Conservation (phyloP, 2,113 vertebrate species). For the Brachirus orientalis region DNA sequence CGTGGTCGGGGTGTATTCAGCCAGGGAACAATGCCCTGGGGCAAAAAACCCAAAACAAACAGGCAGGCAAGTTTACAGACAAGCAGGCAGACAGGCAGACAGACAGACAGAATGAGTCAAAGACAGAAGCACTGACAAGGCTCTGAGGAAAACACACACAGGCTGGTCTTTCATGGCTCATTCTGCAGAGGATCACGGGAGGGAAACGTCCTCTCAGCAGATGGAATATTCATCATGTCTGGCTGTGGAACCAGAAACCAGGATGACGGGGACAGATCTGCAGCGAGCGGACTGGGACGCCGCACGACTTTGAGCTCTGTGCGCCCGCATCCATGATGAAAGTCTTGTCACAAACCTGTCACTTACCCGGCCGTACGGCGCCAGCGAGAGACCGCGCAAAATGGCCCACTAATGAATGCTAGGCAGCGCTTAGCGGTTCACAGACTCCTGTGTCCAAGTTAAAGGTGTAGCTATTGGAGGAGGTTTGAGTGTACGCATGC, state of each 20-base stretch:
- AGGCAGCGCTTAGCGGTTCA: conserved; percentile 33
- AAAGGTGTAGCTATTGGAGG: background rate
- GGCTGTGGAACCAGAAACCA: conserved; percentile 34
- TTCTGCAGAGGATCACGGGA: conserved; percentile 60
- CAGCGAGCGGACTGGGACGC: too few species aligned
- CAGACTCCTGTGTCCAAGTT: conserved; percentile 31
- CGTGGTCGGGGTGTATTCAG: too few species aligned
- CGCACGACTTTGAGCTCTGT: too few species aligned
- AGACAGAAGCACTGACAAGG: background rate
- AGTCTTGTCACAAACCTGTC: conserved; percentile 63
- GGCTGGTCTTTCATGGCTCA: conserved; percentile 71
- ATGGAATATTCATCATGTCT: conserved; percentile 74
- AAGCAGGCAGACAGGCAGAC: conserved; percentile 19
- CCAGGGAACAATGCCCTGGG: too few species aligned
- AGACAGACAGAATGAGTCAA: conserved; percentile 10
- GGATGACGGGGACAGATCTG: conserved; percentile 66
- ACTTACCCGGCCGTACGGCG: too few species aligned
- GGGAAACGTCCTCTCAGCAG: conserved; percentile 64
- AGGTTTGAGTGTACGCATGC: background rate
- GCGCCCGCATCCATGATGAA: too few species aligned
- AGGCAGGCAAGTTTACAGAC: too few species aligned
- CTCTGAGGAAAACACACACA: conserved; percentile 18
- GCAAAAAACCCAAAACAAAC: too few species aligned
- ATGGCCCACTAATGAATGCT: conserved; percentile 57
- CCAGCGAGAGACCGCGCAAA: too few species aligned